Evolutionary conservation across 2,888 invertebrate genomes (phyloP).

Genomic region (Parascotia fuliginaria): DNA sequence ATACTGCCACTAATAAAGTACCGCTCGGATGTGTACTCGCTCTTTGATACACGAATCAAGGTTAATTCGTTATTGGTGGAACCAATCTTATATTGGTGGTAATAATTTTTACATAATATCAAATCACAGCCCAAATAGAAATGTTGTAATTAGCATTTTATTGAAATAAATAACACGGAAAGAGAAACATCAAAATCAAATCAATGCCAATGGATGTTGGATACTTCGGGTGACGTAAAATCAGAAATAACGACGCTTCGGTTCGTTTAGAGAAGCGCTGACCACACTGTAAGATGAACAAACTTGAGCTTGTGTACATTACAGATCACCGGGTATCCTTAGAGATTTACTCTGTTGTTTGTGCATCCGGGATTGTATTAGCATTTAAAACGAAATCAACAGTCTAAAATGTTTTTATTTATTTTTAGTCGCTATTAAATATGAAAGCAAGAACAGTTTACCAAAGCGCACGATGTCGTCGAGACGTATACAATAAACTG

Average conservation of each 20-base stretch:
- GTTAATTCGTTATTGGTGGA: slow-evolving; percentile 51
- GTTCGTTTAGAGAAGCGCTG: slow-evolving; percentile 1
- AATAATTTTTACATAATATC: neutral
- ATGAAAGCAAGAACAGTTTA: slow-evolving; percentile 25
- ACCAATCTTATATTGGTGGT: slow-evolving; percentile 18
- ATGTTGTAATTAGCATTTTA: neutral
- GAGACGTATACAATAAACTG: slow-evolving; percentile 61
- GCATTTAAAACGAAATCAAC: slow-evolving; percentile 4
- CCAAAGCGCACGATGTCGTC: slow-evolving; percentile 37
- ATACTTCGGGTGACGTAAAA: slow-evolving; percentile 7
- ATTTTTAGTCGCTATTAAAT: slow-evolving; percentile 15
- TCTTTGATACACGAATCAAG: slow-evolving; percentile 42
- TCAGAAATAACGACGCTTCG: slow-evolving; percentile 1
- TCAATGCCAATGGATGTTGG: neutral
- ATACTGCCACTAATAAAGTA: slow-evolving; percentile 46
- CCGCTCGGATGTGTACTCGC: slow-evolving; percentile 15
- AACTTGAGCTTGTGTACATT: slow-evolving; percentile 24
- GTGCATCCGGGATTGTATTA: slow-evolving; percentile 9
- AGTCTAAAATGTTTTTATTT: neutral
- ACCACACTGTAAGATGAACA: slow-evolving; percentile 40
- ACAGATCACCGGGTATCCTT: slow-evolving; percentile 8
- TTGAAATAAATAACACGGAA: neutral
- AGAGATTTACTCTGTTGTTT: slow-evolving; percentile 16
- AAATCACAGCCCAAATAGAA: neutral
- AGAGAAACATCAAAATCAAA: slow-evolving; percentile 3